A percentile compares a stretch with the other conserved stretches of the same genome.
phyloP scores from a whole-genome alignment of 2,888 invertebrate species.

The Luffia ferchaultella region DNA sequence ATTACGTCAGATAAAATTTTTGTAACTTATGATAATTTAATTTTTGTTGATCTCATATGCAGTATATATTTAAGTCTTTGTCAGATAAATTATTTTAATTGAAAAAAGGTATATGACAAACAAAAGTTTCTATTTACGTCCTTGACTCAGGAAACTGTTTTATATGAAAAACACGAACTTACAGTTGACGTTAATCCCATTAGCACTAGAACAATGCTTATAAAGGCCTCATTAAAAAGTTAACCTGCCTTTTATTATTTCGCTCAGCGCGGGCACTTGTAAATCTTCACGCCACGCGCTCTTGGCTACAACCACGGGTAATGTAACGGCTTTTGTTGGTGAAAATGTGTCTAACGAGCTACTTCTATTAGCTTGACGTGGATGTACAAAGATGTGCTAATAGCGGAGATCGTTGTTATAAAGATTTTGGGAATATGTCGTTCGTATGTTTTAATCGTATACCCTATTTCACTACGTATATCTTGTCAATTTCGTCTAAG shows the following conservation, averaged over 20 bases:
- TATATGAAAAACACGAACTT: neutral
- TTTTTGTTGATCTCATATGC: no score
- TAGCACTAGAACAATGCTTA: neutral
- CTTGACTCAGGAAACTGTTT: neutral
- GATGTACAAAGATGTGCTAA: neutral
- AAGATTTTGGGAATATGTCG: no score
- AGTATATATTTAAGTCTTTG: no score
- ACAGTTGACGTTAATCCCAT: neutral
- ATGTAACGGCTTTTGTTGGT: slow-evolving; percentile 4
- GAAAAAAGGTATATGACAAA: no score
- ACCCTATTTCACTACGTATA: no score
- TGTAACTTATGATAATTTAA: no score
- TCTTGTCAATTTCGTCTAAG: no score
- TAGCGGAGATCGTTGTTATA: no score
- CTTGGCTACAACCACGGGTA: slow-evolving; percentile 3
- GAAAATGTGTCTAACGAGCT: slow-evolving; percentile 4
- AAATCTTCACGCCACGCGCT: neutral
- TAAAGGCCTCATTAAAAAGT: neutral
- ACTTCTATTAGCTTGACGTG: neutral
- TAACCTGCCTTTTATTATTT: slow-evolving; percentile 3
- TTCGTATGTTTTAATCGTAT: no score
- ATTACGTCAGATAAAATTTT: no score
- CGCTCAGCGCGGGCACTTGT: neutral
- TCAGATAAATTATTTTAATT: no score
- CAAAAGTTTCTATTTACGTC: neutral